Conservation (phyloP, 1,140 invertebrate species). For the Lordiphosa mommai region DNA sequence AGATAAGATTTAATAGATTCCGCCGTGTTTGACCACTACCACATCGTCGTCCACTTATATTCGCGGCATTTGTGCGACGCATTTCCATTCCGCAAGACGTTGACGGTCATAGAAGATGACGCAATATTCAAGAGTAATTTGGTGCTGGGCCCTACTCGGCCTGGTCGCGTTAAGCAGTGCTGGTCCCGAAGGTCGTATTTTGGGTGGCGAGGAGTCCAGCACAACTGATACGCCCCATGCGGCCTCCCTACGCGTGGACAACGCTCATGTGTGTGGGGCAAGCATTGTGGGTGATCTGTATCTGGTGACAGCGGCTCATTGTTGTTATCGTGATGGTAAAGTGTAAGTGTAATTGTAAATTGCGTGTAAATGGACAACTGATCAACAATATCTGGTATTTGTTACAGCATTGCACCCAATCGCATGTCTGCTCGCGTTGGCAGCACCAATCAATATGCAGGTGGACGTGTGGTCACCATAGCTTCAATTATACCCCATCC, state of each 20-base stretch:
- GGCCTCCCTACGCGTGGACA: constrained; percentile 60
- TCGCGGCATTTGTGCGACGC: constrained; percentile 19
- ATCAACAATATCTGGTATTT: not conserved
- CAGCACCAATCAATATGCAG: constrained; percentile 70
- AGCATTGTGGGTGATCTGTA: constrained; percentile 33
- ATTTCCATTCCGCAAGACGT: constrained; percentile 17
- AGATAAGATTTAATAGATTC: constrained; percentile 51
- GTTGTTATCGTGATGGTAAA: constrained; percentile 39
- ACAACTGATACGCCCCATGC: constrained; percentile 43
- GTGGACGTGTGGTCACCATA: constrained; percentile 43
- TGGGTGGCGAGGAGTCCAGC: constrained; percentile 56
- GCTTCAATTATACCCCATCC: constrained; percentile 58
- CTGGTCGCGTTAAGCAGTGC: not conserved
- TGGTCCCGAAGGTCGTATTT: constrained; percentile 29
- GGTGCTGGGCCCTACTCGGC: constrained; percentile 1
- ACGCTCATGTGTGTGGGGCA: constrained; percentile 60
- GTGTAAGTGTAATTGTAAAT: too few relatives aligned
- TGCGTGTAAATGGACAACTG: too few relatives aligned
- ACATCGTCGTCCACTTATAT: constrained; percentile 4
- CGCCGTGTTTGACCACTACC: not conserved
- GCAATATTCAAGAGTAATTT: not conserved
- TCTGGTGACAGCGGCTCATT: constrained; percentile 67
- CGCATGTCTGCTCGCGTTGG: constrained; percentile 60
- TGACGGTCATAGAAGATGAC: constrained; percentile 1
- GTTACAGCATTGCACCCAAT: constrained; percentile 26